phyloP scores from a whole-genome alignment of 2,797 vertebrate species.

The Ambastaia sidthimunki region DNA sequence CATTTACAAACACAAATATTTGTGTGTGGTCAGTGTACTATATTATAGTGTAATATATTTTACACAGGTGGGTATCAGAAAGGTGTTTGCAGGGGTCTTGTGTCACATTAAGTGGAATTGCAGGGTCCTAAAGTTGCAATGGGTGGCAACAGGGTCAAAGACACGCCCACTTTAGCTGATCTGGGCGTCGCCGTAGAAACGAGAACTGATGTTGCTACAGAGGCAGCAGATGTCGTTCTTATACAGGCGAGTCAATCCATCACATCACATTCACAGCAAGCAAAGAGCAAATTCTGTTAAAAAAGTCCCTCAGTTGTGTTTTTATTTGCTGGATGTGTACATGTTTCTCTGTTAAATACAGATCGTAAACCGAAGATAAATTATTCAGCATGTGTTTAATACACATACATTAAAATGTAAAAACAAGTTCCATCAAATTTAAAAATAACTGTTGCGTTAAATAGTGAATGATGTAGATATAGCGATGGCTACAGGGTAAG shows the following conservation, averaged over 20 bases:
- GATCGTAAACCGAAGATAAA: no score
- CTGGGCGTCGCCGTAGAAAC: slow-evolving; percentile 95
- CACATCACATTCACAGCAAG: not conserved
- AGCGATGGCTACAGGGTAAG: no score
- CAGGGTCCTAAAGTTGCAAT: slow-evolving; percentile 92
- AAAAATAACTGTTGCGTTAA: slow-evolving; percentile 54
- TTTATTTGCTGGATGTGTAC: no score
- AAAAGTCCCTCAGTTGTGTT: slow-evolving; percentile 1
- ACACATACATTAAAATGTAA: no score
- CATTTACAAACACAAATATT: no score
- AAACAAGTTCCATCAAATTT: no score
- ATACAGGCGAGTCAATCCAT: slow-evolving; percentile 81
- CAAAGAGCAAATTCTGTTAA: not conserved
- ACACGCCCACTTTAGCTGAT: slow-evolving; percentile 93
- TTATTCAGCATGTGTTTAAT: no score
- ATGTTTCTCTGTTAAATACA: no score
- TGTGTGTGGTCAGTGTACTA: no score
- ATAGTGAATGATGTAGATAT: no score
- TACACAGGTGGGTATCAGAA: slow-evolving; percentile 94
- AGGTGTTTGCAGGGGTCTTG: slow-evolving; percentile 94
- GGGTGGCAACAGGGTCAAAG: slow-evolving; percentile 96
- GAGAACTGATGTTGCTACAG: slow-evolving; percentile 95
- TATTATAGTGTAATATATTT: no score
- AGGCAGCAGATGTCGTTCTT: slow-evolving; percentile 95
- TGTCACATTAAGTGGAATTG: slow-evolving; percentile 95